Conservation (phyloP, 2,797 vertebrate genomes). For the Gouania willdenowi region DNA sequence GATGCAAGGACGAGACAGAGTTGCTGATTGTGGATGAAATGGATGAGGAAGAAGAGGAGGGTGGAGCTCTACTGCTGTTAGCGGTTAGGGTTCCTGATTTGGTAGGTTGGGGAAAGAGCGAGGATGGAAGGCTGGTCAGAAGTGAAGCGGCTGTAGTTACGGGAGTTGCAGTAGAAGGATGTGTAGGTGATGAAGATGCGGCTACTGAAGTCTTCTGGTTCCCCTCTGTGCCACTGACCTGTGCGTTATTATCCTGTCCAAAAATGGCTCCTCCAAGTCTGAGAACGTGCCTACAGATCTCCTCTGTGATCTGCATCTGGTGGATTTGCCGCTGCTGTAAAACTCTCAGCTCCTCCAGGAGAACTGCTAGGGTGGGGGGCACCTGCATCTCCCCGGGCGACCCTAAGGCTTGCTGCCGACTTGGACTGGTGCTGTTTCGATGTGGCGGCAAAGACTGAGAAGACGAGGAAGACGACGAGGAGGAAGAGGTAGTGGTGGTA, state of each 20-base stretch:
- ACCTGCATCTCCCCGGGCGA: slow-evolving; percentile 67
- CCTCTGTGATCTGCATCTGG: slow-evolving; percentile 94
- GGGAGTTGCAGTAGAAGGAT: slow-evolving; percentile 60
- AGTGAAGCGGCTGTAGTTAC: slow-evolving; percentile 54
- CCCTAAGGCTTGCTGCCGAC: slow-evolving; percentile 67
- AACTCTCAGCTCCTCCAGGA: slow-evolving; percentile 87
- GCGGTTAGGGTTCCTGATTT: slow-evolving; percentile 58
- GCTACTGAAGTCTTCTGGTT: slow-evolving; percentile 60
- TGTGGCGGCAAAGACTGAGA: slow-evolving; percentile 59
- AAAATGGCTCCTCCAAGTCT: slow-evolving; percentile 78
- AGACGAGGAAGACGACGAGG: slow-evolving; percentile 59
- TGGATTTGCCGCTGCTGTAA: slow-evolving; percentile 91
- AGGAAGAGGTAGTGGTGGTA: slow-evolving; percentile 72
- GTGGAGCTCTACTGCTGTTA: slow-evolving; percentile 50
- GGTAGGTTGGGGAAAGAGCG: slow-evolving; percentile 61
- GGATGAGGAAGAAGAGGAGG: slow-evolving; percentile 54
- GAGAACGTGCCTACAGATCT: slow-evolving; percentile 89
- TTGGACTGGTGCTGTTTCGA: slow-evolving; percentile 77
- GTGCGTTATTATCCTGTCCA: slow-evolving; percentile 55
- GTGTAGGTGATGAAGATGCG: slow-evolving; percentile 66
- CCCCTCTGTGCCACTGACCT: slow-evolving; percentile 41
- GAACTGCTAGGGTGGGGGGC: slow-evolving; percentile 79
- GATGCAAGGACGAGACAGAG: slow-evolving; percentile 68
- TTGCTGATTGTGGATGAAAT: slow-evolving; percentile 58
- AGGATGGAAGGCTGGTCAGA: slow-evolving; percentile 61